Percentiles rank a stretch among this genome's conserved stretches.
Evolutionary conservation across 2,797 vertebrate species (phyloP).

Genomic region (Gallinago stenura): DNA sequence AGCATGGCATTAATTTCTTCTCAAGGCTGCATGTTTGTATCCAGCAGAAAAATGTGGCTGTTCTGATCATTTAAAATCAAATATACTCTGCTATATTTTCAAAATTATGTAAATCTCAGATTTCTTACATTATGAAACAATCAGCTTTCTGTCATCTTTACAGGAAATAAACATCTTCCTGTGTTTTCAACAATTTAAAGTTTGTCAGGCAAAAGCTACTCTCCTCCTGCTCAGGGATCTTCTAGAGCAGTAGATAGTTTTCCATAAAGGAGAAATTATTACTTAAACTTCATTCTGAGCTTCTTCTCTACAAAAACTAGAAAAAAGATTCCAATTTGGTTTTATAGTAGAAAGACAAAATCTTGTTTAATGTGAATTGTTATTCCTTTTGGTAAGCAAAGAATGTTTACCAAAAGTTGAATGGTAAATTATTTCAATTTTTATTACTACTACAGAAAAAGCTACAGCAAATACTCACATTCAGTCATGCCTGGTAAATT

Average conservation of each 20-base stretch:
- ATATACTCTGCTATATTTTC: background rate
- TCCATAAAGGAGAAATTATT: background rate
- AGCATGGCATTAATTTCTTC: background rate
- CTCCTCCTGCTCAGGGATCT: background rate
- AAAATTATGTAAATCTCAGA: background rate
- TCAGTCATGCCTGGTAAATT: background rate
- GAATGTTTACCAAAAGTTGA: background rate
- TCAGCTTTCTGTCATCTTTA: background rate
- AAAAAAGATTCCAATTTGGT: background rate
- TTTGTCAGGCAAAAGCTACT: background rate
- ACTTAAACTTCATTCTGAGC: background rate
- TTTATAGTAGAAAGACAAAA: background rate
- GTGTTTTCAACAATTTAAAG: background rate
- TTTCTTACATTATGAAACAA: background rate
- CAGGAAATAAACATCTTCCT: background rate
- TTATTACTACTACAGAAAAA: background rate
- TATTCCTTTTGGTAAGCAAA: background rate
- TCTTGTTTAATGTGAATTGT: background rate
- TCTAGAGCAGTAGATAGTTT: background rate
- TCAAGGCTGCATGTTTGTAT: background rate
- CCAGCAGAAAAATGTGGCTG: background rate
- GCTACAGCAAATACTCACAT: background rate
- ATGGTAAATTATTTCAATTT: background rate
- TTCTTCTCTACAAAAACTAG: background rate
- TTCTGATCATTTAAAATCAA: background rate